phyloP scores from a whole-genome alignment of 2,888 invertebrate species.

The Scelioninae gen. 2 region DNA sequence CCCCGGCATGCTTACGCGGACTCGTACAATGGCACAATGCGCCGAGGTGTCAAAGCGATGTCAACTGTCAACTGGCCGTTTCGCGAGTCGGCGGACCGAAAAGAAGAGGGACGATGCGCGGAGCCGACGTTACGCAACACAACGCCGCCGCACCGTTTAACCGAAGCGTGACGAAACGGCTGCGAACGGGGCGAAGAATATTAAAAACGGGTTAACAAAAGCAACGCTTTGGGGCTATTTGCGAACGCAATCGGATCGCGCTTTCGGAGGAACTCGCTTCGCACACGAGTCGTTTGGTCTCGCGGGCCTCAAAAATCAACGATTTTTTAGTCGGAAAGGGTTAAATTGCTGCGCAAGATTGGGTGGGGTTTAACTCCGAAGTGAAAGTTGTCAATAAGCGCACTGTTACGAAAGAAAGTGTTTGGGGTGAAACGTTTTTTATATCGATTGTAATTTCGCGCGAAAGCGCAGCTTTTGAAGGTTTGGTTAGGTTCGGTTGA shows the following conservation, averaged over 20 bases:
- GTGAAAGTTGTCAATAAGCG: no score
- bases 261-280: conserved; percentile 1
- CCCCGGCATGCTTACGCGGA: conserved; percentile 70
- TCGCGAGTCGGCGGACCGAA: conserved; percentile 64
- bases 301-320: no score
- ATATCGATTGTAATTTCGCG: no score
- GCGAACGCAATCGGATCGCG: background rate
- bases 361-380: no score
- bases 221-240: conserved; percentile 17
- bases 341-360: no score
- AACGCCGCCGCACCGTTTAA: conserved; percentile 36
- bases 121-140: conserved; percentile 58
- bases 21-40: conserved; percentile 71
- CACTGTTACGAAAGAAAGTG: no score
- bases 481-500: no score
- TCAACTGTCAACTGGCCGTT: conserved; percentile 73
- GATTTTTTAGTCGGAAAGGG: no score
- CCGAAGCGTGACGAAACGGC: conserved; percentile 56
- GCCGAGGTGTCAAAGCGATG: conserved; percentile 73
- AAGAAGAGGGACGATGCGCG: conserved; percentile 59
- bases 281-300: background rate
- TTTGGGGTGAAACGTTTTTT: no score
- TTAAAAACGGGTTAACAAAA: conserved; percentile 46
- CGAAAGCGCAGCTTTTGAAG: no score
- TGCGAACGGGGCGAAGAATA: conserved; percentile 47